A percentile compares a stretch with the other conserved stretches of the same genome.
Evolutionary conservation across 2,888 invertebrate genomes (phyloP).

Genomic region (Euzophera pinguis): DNA sequence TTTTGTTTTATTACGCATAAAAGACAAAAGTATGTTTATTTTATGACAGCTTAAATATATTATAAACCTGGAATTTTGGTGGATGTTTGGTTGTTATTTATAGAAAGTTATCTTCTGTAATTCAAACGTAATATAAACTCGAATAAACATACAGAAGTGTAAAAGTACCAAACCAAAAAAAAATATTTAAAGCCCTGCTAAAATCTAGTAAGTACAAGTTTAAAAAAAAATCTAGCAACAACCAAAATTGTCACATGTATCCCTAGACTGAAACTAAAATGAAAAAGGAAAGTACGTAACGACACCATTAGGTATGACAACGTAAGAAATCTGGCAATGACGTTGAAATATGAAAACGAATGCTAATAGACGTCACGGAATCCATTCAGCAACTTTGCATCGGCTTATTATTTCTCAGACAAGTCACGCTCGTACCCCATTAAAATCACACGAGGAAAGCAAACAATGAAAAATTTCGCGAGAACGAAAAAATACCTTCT

Average conservation of each 20-base stretch:
- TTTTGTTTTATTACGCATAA: no score
- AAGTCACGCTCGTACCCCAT: slow-evolving; percentile 46
- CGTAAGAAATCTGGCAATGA: slow-evolving; percentile 17
- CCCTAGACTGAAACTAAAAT: neutral
- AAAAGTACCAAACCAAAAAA: no score
- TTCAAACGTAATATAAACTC: no score
- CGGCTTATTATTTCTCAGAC: slow-evolving; percentile 37
- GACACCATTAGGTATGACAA: slow-evolving; percentile 11
- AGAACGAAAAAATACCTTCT: slow-evolving; percentile 61
- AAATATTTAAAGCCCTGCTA: no score
- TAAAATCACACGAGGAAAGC: slow-evolving; percentile 63
- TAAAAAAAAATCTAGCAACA: neutral
- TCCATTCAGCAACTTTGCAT: slow-evolving; percentile 34
- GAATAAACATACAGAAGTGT: no score
- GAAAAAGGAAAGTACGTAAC: neutral
- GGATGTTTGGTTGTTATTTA: no score
- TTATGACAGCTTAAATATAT: no score
- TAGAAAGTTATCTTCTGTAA: no score
- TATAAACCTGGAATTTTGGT: no score
- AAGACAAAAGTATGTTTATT: no score
- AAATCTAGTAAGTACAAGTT: no score
- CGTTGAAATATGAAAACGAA: slow-evolving; percentile 17
- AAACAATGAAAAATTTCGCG: slow-evolving; percentile 65
- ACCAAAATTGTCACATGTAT: neutral
- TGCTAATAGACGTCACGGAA: slow-evolving; percentile 30